Conservation (phyloP, 1,140 invertebrate species). For the Drosophila kohkoa region DNA sequence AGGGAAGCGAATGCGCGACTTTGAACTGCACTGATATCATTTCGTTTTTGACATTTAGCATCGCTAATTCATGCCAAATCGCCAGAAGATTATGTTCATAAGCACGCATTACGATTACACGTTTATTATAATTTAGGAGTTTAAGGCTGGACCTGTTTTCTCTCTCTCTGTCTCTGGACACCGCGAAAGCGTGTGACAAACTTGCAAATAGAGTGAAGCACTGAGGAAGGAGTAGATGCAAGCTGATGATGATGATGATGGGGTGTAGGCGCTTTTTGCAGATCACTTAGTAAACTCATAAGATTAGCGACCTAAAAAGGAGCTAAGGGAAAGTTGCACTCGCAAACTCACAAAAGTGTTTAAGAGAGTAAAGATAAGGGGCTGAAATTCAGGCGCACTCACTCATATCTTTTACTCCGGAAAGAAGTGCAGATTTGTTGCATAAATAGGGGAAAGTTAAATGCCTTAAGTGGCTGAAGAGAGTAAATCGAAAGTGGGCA, state of each 20-base stretch:
- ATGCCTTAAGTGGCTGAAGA: neutral
- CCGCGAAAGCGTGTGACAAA: slow-evolving; percentile 47
- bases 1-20: slow-evolving; percentile 6
- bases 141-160: slow-evolving; percentile 47
- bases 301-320: slow-evolving; percentile 46
- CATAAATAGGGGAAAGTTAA: neutral
- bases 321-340: slow-evolving; percentile 45
- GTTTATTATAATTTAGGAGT: slow-evolving; percentile 84
- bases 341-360: slow-evolving; percentile 37
- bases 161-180: neutral
- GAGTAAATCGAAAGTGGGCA: neutral
- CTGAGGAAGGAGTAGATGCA: neutral
- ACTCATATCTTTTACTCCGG: slow-evolving; percentile 16
- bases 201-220: neutral
- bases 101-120: slow-evolving; percentile 84
- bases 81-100: slow-evolving; percentile 82
- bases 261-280: slow-evolving; percentile 3
- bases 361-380: slow-evolving; percentile 31
- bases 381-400: slow-evolving; percentile 4
- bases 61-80: slow-evolving; percentile 82
- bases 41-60: slow-evolving; percentile 79
- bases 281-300: slow-evolving; percentile 45
- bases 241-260: too few species aligned
- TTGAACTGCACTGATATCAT: slow-evolving; percentile 67
- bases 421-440: slow-evolving; percentile 37